Conservation (phyloP, 2,113 vertebrate species). For the Fulmarus glacialis region DNA sequence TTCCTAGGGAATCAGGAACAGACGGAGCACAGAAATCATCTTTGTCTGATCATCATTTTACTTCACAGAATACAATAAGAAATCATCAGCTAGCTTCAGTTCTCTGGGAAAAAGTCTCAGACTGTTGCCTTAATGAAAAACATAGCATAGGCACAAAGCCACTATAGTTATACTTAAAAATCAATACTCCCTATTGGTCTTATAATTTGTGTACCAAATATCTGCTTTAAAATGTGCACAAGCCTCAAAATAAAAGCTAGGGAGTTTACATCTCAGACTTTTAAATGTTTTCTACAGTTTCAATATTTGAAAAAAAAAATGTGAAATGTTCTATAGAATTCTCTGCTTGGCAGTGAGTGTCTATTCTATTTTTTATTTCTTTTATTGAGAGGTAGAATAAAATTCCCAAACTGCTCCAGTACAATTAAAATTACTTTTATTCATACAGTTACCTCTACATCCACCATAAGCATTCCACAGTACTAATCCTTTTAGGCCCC, state of each 20-base stretch:
- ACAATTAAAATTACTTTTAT: conserved; percentile 62
- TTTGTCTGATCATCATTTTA: neutral
- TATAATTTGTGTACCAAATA: conserved; percentile 57
- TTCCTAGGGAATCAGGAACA: conserved; percentile 19
- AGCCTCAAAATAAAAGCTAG: conserved; percentile 18
- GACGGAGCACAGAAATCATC: neutral
- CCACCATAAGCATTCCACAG: conserved; percentile 20
- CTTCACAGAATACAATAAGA: neutral
- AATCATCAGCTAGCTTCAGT: conserved; percentile 12
- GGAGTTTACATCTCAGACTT: neutral
- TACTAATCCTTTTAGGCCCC: conserved; percentile 69
- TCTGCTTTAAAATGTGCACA: neutral
- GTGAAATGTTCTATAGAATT: neutral
- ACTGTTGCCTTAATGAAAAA: conserved; percentile 59
- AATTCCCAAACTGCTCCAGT: conserved; percentile 9
- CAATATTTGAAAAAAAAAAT: neutral
- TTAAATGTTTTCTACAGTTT: neutral
- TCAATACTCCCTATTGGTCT: conserved; percentile 52
- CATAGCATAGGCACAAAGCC: conserved; percentile 25
- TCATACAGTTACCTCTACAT: conserved; percentile 33
- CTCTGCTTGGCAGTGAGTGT: neutral
- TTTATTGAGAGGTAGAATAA: conserved; percentile 32
- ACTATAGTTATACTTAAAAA: conserved; percentile 46
- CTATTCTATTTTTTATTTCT: neutral
- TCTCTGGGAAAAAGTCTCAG: neutral